Conservation (phyloP, 2,797 vertebrate species). For the Danionella dracula region DNA sequence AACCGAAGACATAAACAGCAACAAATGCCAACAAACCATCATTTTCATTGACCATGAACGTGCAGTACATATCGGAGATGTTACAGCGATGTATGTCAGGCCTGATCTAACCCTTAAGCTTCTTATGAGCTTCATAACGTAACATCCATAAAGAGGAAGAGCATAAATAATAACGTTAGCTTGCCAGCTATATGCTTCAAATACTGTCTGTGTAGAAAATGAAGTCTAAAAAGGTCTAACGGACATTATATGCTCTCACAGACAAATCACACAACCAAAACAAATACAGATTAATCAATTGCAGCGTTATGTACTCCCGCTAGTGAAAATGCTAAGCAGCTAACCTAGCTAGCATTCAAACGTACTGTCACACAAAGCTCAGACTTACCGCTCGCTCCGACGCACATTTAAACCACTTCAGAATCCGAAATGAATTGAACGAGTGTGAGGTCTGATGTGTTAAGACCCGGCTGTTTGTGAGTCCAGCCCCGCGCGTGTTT, state of each 20-base stretch:
- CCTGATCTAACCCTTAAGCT: constrained; percentile 21
- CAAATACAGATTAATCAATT: not conserved
- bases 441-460: not conserved
- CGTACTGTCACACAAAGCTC: constrained; percentile 2
- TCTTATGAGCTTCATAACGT: constrained; percentile 3
- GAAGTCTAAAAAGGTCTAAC: not conserved
- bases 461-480: constrained; percentile 2
- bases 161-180: constrained; percentile 10
- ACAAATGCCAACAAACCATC: not conserved
- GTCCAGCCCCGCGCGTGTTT: not conserved
- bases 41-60: not conserved
- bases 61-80: not conserved
- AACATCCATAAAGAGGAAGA: constrained; percentile 16
- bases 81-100: constrained; percentile 2
- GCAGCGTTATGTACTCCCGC: constrained; percentile 7
- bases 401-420: constrained; percentile 49
- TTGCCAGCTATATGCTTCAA: not conserved
- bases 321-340: constrained; percentile 27
- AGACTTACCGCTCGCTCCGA: constrained; percentile 53
- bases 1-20: not conserved
- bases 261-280: not conserved
- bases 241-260: not conserved
- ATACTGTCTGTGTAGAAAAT: not conserved
- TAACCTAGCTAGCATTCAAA: constrained; percentile 16
- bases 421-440: not conserved